Evolutionary conservation across 2,888 invertebrate species (phyloP).

Genomic region (Parnassius apollo): DNA sequence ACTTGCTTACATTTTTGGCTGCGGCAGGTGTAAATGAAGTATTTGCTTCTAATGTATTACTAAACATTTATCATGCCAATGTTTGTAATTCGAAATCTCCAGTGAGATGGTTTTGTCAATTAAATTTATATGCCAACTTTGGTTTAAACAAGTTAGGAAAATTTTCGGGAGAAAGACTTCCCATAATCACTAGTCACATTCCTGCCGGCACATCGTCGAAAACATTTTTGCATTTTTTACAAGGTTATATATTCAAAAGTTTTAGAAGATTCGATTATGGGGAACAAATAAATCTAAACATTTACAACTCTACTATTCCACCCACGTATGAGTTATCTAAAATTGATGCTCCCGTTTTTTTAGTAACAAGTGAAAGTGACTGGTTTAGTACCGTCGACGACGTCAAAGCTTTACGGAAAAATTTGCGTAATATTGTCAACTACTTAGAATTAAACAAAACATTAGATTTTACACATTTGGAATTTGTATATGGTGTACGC

Average conservation of each 20-base stretch:
- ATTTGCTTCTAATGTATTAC: constrained; percentile 46
- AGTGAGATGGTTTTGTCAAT: constrained; percentile 50
- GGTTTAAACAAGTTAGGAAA: constrained; percentile 54
- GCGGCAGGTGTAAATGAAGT: constrained; percentile 54
- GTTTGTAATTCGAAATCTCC: constrained; percentile 48
- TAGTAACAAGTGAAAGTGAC: constrained; percentile 60
- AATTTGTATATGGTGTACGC: constrained; percentile 62
- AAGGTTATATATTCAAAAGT: constrained; percentile 52
- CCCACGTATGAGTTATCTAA: constrained; percentile 55
- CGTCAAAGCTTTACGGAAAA: constrained; percentile 44
- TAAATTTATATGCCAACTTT: constrained; percentile 55
- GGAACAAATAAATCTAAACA: constrained; percentile 39
- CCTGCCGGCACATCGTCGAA: constrained; percentile 62
- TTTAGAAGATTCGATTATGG: constrained; percentile 66
- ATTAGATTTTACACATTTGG: constrained; percentile 63
- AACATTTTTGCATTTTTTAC: constrained; percentile 61
- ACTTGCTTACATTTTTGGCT: constrained; percentile 40
- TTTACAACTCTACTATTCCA: constrained; percentile 49
- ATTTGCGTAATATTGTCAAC: constrained; percentile 48
- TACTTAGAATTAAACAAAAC: constrained; percentile 50
- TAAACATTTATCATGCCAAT: constrained; percentile 50
- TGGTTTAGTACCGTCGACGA: constrained; percentile 59
- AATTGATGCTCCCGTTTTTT: constrained; percentile 51
- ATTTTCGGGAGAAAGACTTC: constrained; percentile 50
- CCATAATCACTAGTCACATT: constrained; percentile 60